These are phyloP conservation scores for Darevskia nairensis DNA, from an alignment of 2,797 vertebrate species.

Conservation along the genomic window DNA sequence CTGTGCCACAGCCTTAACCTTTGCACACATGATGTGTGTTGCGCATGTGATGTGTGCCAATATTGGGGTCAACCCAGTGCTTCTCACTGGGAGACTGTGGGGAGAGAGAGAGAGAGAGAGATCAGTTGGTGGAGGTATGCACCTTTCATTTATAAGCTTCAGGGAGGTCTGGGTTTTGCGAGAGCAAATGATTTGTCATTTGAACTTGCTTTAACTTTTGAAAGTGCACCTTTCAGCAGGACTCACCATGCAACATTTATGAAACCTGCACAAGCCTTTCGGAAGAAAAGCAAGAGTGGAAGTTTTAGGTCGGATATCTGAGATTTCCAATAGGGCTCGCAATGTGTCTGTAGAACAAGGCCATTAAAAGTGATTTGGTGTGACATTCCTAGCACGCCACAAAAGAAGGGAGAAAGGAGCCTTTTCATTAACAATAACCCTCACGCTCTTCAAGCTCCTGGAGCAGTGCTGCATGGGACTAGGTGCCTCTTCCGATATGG, in stretches of 20 bases:
- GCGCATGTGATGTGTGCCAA: too few species aligned
- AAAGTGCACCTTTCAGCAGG: not conserved
- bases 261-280: not conserved
- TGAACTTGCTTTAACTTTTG: not conserved
- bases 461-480: not conserved
- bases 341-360: slow-evolving; percentile 26
- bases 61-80: too few species aligned
- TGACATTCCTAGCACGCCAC: not conserved
- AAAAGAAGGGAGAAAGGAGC: slow-evolving; percentile 9
- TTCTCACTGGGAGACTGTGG: too few species aligned
- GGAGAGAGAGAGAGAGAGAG: too few species aligned
- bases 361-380: slow-evolving; percentile 35
- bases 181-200: not conserved
- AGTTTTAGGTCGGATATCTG: slow-evolving; percentile 13
- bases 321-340: slow-evolving; percentile 33
- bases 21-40: too few species aligned
- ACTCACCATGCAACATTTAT: slow-evolving; percentile 19
- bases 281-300: not conserved
- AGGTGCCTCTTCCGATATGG: not conserved
- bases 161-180: not conserved
- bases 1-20: too few species aligned
- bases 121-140: not conserved
- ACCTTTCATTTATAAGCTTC: not conserved
- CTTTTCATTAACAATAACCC: not conserved
- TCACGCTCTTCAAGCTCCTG: not conserved